Evolutionary conservation across 2,113 vertebrate genomes (phyloP).

Genomic region (Lepisosteus oculatus): DNA sequence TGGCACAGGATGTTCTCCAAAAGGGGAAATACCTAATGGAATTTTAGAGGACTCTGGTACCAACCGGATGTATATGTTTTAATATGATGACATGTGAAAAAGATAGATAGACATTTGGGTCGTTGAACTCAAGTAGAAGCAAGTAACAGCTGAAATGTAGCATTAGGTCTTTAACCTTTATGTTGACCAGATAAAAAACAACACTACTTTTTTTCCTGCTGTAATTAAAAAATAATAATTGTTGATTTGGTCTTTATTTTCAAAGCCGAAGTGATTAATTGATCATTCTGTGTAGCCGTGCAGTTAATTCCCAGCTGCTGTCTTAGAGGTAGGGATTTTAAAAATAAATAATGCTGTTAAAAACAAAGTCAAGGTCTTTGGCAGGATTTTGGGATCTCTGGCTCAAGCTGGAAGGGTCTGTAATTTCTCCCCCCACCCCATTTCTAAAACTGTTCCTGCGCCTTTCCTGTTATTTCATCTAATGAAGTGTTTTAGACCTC

Average conservation of each 20-base stretch:
- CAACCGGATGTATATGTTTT: slow-evolving; percentile 5
- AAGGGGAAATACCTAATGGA: background rate
- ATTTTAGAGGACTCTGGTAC: background rate
- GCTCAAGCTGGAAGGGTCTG: background rate
- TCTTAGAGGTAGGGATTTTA: background rate
- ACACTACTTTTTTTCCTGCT: background rate
- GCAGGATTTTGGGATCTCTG: background rate
- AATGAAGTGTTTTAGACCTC: slow-evolving; percentile 30
- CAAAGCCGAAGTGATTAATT: background rate
- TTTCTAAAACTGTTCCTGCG: slow-evolving; percentile 17
- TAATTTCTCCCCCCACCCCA: slow-evolving; percentile 2
- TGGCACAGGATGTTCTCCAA: too few species aligned
- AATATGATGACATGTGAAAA: background rate
- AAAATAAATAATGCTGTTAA: slow-evolving; percentile 11
- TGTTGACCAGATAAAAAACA: slow-evolving; percentile 45
- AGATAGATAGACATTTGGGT: slow-evolving; percentile 54
- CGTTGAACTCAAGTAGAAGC: slow-evolving; percentile 21
- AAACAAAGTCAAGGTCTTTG: background rate
- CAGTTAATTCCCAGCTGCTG: background rate
- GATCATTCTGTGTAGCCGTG: background rate
- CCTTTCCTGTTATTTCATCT: slow-evolving; percentile 33
- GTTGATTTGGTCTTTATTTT: background rate
- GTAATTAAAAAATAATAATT: background rate
- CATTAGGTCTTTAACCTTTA: slow-evolving; percentile 56
- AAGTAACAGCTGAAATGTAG: slow-evolving; percentile 49